Evolutionary conservation across 2,888 invertebrate species (phyloP), one percentile per base, ranked within the genome.

Genomic region (Melinaea menophilus): DNA sequence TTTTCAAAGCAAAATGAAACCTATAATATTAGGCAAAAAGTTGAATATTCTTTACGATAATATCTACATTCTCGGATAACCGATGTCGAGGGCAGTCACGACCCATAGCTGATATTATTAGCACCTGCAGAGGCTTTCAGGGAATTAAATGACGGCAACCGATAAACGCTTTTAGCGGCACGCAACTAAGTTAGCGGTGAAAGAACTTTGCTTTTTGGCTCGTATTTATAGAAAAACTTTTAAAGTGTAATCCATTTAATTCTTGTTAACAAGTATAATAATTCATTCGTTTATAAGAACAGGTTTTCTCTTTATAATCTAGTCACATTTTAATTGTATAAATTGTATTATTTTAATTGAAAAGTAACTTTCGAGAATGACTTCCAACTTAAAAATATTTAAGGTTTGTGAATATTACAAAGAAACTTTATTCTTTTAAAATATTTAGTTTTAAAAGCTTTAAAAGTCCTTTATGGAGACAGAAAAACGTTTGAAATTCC

Each of bases 131-230:
- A 66, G 70, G 72, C 73, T 73, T 74, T 73, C 66, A 73, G 54
- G 66, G 73, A 79, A 77, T 79, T 77, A 78, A 80, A 78, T 80
- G 76, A 79, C 74, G 73, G 73, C 75, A 64, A 74, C 74, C 81
- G 78, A 78, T 81, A 80, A 83, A 80, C 73, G 80, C 80, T 82
- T 82, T 81, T 80, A 81, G 71, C 69, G 58, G 64, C 75, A 75
- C 72, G 75, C 75, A 78, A 79, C 78, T 77, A 68, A 64, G 74
- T 78, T 77, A 73, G 61, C 71, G 65, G 33, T 58, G 56, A 63
- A 68, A 69, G 59, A 61, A 41, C 56, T 63, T 56, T 56, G 55
- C 57, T 60, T 59, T 68, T 66, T 65, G 63, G 61, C 58, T 56
- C 56, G 51, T 56, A 45, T 37, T 41, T 37, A 51, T 58, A 13